phyloP scores from a whole-genome alignment of 2,113 vertebrate genomes.

The Epinephelus fuscoguttatus region DNA sequence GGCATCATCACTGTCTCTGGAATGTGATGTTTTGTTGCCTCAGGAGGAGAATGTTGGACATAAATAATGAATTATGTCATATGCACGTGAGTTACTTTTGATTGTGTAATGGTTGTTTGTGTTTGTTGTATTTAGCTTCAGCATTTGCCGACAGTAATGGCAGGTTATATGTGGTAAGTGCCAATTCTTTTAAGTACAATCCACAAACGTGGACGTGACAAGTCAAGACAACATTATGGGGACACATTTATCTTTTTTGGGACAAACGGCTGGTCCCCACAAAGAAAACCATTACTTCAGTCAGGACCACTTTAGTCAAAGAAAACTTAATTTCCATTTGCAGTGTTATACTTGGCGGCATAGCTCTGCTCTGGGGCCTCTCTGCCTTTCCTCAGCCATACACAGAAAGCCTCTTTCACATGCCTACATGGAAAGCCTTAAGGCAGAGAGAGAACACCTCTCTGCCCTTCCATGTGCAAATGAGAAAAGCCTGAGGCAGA shows the following conservation, averaged over 20 bases:
- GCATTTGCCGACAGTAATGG: slow-evolving; percentile 13
- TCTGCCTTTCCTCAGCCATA: too few species aligned
- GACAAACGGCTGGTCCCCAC: not conserved
- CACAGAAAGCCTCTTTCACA: too few species aligned
- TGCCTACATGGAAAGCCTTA: too few species aligned
- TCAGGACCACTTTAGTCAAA: too few species aligned
- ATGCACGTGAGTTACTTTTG: not conserved
- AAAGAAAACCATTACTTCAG: slow-evolving; percentile 6
- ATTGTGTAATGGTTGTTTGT: slow-evolving; percentile 7
- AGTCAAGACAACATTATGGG: slow-evolving; percentile 24
- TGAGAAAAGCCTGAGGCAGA: too few species aligned
- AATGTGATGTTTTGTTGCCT: not conserved
- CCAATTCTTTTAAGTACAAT: slow-evolving; percentile 1
- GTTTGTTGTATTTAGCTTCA: not conserved
- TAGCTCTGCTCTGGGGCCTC: too few species aligned
- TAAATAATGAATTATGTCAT: not conserved
- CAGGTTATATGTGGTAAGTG: slow-evolving; percentile 22
- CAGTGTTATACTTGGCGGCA: too few species aligned
- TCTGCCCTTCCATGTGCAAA: too few species aligned
- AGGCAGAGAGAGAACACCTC: too few species aligned
- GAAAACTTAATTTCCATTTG: too few species aligned
- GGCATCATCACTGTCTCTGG: slow-evolving; percentile 20
- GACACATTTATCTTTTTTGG: not conserved
- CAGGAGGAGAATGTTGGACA: not conserved
- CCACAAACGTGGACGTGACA: slow-evolving; percentile 12